Conservation (phyloP, 30 jellyfish, hydroid and myxozoan species). For the Hydractinia symbiolongicarpus region DNA sequence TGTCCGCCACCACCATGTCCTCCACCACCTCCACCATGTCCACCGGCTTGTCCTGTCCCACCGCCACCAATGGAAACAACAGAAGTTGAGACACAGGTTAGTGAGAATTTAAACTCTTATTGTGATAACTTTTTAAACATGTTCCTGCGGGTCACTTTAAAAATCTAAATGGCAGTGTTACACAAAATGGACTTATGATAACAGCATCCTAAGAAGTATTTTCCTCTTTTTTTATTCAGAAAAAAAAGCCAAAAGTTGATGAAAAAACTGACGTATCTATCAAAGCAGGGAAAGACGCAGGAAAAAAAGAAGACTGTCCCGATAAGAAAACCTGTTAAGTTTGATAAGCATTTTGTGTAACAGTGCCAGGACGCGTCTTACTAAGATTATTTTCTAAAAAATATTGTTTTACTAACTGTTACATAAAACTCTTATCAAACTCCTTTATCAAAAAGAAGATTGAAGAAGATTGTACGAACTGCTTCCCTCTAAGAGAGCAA, state of each 20-base stretch:
- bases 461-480: neutral
- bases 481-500: neutral
- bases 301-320: slow-evolving; percentile 18
- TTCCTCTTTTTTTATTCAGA: slow-evolving; percentile 19
- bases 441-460: neutral
- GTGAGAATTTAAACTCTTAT: neutral
- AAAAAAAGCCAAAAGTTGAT: slow-evolving; percentile 28
- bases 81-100: slow-evolving; percentile 90
- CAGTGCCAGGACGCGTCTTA: neutral
- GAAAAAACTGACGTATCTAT: slow-evolving; percentile 34
- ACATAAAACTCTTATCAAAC: slow-evolving; percentile 21
- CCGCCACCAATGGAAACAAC: slow-evolving; percentile 99
- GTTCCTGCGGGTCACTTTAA: neutral
- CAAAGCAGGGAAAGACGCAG: slow-evolving; percentile 30
- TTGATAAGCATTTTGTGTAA: slow-evolving; percentile 34
- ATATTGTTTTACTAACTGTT: slow-evolving; percentile 6
- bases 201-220: too few species aligned
- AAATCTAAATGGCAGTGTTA: slow-evolving; percentile 15
- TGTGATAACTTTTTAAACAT: neutral
- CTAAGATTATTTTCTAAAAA: neutral
- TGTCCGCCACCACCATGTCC: slow-evolving; percentile 71
- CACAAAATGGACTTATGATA: slow-evolving; percentile 9
- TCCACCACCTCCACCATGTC: slow-evolving; percentile 71
- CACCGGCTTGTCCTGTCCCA: slow-evolving; percentile 63
- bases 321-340: slow-evolving; percentile 20